A percentile compares a stretch with the other conserved stretches of the same genome.
These are phyloP conservation scores for Neoascia interrupta DNA, from an alignment of 2,888 invertebrate species.

Conservation along the genomic window DNA sequence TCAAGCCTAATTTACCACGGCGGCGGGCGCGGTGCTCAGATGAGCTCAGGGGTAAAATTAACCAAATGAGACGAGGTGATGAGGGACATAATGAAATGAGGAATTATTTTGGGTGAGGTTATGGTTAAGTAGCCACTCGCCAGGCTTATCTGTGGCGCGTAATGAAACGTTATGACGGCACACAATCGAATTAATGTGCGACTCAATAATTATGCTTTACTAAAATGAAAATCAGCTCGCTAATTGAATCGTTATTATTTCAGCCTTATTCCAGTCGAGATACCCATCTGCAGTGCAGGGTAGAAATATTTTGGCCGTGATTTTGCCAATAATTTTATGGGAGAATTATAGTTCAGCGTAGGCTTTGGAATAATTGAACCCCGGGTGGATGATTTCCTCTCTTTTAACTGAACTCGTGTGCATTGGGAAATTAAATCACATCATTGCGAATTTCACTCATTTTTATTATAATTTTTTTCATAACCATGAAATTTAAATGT, in stretches of 20 bases:
- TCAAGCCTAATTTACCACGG: slow-evolving; percentile 46
- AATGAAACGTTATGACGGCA: slow-evolving; percentile 65
- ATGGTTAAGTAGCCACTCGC: not conserved
- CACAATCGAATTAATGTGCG: slow-evolving; percentile 50
- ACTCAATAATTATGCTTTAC: slow-evolving; percentile 60
- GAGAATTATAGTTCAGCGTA: too few relatives aligned
- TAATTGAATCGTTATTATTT: slow-evolving; percentile 65
- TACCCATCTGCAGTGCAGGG: too few relatives aligned
- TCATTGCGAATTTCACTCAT: too few relatives aligned
- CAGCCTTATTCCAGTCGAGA: slow-evolving; percentile 59
- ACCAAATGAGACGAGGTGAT: slow-evolving; percentile 63
- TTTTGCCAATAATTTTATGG: too few relatives aligned
- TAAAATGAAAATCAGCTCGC: slow-evolving; percentile 59
- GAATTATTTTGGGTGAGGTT: not conserved
- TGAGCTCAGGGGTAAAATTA: slow-evolving; percentile 53
- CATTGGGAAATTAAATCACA: too few relatives aligned
- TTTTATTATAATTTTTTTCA: too few relatives aligned
- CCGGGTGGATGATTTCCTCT: too few relatives aligned
- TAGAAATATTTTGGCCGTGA: too few relatives aligned
- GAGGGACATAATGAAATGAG: slow-evolving; percentile 19
- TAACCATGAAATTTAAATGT: too few relatives aligned
- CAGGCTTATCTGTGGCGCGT: slow-evolving; percentile 15
- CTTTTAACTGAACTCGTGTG: too few relatives aligned
- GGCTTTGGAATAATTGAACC: too few relatives aligned
- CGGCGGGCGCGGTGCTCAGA: slow-evolving; percentile 23